Evolutionary conservation across 2,888 invertebrate species (phyloP).

Genomic region (Xylota sylvarum): DNA sequence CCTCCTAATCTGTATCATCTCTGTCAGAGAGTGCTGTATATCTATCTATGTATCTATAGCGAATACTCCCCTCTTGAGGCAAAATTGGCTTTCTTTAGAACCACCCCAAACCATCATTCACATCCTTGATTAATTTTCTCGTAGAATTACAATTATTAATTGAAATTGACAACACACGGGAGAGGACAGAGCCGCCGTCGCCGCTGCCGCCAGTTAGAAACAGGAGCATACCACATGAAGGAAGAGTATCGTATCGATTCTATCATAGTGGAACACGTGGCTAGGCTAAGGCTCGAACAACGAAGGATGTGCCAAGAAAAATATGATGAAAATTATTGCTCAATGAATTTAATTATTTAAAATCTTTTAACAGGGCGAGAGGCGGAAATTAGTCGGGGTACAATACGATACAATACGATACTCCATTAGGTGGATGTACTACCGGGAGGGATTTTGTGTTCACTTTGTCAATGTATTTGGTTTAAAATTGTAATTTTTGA

Average conservation of each 20-base stretch:
- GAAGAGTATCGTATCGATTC: neutral
- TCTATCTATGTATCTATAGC: neutral
- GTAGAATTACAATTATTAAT: constrained; percentile 44
- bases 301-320: neutral
- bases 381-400: neutral
- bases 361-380: neutral
- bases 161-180: constrained; percentile 32
- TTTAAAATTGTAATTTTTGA: constrained; percentile 13
- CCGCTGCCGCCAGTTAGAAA: neutral
- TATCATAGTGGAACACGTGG: constrained; percentile 7
- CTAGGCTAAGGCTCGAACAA: neutral
- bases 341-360: constrained; percentile 43
- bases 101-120: neutral
- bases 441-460: neutral
- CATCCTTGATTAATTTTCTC: constrained; percentile 29
- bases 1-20: neutral
- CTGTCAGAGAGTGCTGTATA: no score
- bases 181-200: neutral
- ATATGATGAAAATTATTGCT: constrained; percentile 31
- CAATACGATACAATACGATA: no score
- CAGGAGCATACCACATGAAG: neutral
- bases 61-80: no score
- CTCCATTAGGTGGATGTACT: neutral
- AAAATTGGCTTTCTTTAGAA: constrained; percentile 22
- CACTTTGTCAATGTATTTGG: constrained; percentile 10